These are phyloP conservation scores for Halictus quadricinctus DNA, from an alignment of 2,888 invertebrate genomes.

Conservation along the genomic window DNA sequence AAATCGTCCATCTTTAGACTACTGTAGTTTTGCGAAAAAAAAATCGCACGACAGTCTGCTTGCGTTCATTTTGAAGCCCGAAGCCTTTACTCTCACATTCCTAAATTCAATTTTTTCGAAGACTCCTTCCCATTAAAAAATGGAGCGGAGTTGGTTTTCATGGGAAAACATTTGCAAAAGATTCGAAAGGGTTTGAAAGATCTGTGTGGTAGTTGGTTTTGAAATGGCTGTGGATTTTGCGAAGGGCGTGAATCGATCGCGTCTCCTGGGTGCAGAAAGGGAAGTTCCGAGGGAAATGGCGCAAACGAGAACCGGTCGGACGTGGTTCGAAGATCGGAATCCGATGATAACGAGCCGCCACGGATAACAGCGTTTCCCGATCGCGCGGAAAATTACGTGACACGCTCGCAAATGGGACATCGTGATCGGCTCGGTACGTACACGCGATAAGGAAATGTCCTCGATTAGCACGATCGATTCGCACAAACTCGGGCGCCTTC, in stretches of 20 bases:
- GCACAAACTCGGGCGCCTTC: background rate
- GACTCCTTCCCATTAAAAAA: no score
- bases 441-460: constrained; percentile 40
- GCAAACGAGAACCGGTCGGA: background rate
- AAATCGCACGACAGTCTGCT: no score
- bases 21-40: no score
- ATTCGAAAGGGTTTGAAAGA: no score
- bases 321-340: constrained; percentile 26
- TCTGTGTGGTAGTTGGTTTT: no score
- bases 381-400: constrained; percentile 29
- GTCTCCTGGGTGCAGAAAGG: background rate
- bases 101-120: no score
- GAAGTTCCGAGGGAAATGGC: constrained; percentile 1
- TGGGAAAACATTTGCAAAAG: no score
- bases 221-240: background rate
- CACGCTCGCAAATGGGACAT: constrained; percentile 16
- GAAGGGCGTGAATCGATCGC: background rate
- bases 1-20: no score
- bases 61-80: no score
- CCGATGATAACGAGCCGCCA: constrained; percentile 25
- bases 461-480: constrained; percentile 33
- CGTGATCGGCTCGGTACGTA: constrained; percentile 1
- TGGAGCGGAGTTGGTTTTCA: no score
- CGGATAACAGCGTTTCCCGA: constrained; percentile 19
- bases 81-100: no score